Percentiles rank a stretch among this genome's conserved stretches.
Evolutionary conservation across 2,113 vertebrate genomes (phyloP).

Genomic region (Alouatta palliata): DNA sequence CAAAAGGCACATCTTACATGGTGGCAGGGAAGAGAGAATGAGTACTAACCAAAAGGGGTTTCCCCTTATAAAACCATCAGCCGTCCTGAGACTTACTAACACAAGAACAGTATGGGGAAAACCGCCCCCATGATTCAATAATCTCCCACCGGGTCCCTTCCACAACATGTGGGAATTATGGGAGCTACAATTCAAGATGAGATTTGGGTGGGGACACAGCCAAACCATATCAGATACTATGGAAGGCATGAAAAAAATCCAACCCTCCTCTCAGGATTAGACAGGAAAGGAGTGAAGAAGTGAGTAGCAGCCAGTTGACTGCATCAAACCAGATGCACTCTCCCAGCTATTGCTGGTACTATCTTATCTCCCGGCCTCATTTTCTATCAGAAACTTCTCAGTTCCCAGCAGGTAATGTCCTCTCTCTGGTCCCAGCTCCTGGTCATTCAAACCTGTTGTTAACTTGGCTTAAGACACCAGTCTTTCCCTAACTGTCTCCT

Average conservation of each 20-base stretch:
- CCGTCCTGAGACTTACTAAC: no score
- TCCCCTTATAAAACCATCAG: no score
- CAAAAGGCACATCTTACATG: no score
- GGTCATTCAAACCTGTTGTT: background rate
- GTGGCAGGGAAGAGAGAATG: no score
- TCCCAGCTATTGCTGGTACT: background rate
- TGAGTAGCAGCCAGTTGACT: background rate
- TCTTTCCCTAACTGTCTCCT: background rate
- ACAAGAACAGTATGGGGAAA: no score
- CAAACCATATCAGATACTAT: background rate
- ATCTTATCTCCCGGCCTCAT: background rate
- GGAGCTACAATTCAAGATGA: no score
- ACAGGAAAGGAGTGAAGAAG: background rate
- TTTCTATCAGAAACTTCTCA: background rate
- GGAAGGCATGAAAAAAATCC: background rate
- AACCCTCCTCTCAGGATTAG: background rate
- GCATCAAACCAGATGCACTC: no score
- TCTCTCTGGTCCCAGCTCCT: background rate
- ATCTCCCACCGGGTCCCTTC: no score
- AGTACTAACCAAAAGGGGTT: no score
- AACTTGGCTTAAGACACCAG: background rate
- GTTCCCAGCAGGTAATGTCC: background rate
- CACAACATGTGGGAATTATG: no score
- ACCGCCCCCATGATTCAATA: no score
- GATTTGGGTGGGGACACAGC: no score